Base-by-base conservation (phyloP, 2,797 vertebrate genomes). In the Myotis daubentonii region DNA sequence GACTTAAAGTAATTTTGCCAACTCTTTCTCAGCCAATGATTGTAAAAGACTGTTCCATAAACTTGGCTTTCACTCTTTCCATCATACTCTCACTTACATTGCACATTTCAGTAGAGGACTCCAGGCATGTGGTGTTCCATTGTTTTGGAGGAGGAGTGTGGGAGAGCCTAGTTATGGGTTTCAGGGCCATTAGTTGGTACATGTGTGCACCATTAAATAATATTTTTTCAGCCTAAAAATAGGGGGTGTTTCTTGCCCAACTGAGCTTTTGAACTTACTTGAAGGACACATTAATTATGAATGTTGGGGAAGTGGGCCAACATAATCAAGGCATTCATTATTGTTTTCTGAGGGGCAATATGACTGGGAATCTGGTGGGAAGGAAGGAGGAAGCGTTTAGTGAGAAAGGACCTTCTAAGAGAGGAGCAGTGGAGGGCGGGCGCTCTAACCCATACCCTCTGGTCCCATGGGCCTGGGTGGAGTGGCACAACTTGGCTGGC, bases 221-320 rank as follows among this genome's bases (percentile, higher is more conserved):
- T 49, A 47, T 82, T 84, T 94, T 88, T 94, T 87, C 44, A 92
- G n/a, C 3, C 9, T 9, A 41, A 38, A 36, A 88, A 75, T 13
- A 47, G 15, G 47, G 23, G 6, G 12, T 62, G 13, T 86, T 82
- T 91, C 36, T 83, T 91, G 8, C 19, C 49, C 12, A 51, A 28
- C 30, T 33, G 20, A 95, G 8, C n/a, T 78, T 84, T 28, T 94
- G 49, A 76, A 72, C 22, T 92, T 72, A 44, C 44, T 87, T 83
- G 57, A 93, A 88, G 23, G 23, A 49, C 72, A n/a, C 22, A 8
- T 94, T 90, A 72, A 71, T 90, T 91, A 30, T 70, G 65, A 70
- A 81, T 41, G 36, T 62, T 23, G 44, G 30, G n/a, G 4, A 38
- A 55, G 13, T 5, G 2, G 53, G 30, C 1, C 28, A 51, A 3